Base-by-base conservation (phyloP, 2,113 vertebrate species). In the Zosterops lateralis region DNA sequence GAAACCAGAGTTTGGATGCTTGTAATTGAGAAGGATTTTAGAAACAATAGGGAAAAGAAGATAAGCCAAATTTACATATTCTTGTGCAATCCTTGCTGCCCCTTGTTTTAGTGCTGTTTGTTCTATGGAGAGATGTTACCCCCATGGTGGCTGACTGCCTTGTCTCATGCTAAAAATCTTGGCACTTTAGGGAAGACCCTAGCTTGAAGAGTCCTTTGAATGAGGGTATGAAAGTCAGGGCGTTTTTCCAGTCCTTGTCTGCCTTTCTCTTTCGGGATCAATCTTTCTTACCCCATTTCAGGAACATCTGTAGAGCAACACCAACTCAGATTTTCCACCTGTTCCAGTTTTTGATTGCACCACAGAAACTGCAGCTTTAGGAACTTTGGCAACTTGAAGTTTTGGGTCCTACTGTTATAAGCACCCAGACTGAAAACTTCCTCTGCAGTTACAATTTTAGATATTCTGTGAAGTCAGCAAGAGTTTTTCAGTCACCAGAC, bases 401-500 rank as follows among this genome's bases (percentile, higher is more conserved):
- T 73, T 83, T 74, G 36, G 18, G 51, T 81, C 24, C 60, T 88
- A 29, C 13, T 77, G 42, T 77, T 84, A 36, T 3, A 90, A 93
- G 92, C 26, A 36, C 32, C 1, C 13, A 64, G 31, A 54, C 7
- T 32, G 61, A 75, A 93, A 75, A 32, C 29, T 58, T 78, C 12
- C 22, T 89, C 61, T 90, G 54, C 54, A 87, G 54, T n/a, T 84
- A 28, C 8, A 68, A 11, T 86, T 89, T 87, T 71, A 81, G 53
- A 38, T 90, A 53, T 58, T 90, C 44, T 68, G 72, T 89, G 70
- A 90, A 93, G 54, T 89, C 89, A 84, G 91, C 68, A 88, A 82
- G 87, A 67, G 28, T 72, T 76, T 90, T 31, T 72, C 89, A 92
- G 53, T 31, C 45, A 67, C 31, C n/a, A 80, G 72, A 61, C 53